Conservation (phyloP, 2,888 invertebrate species). For the Noctua janthe region DNA sequence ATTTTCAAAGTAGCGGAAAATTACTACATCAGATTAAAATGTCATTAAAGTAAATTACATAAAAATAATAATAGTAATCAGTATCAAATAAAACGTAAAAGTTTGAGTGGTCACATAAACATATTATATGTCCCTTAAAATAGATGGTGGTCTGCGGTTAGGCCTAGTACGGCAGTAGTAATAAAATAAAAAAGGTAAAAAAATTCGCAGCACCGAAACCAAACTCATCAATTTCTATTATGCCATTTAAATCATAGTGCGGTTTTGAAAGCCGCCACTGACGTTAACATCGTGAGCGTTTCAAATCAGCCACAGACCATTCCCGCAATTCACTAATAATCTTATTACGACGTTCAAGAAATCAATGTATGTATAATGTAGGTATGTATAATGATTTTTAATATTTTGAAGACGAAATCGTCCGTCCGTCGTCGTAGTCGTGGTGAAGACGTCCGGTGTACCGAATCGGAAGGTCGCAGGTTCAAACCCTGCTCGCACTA, state of each 20-base stretch:
- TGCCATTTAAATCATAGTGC: background rate
- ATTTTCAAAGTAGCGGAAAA: background rate
- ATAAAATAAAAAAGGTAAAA: background rate
- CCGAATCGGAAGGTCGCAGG: too few relatives aligned
- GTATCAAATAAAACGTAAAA: background rate
- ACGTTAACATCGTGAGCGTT: background rate
- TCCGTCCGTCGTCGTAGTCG: too few relatives aligned
- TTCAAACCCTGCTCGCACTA: too few relatives aligned
- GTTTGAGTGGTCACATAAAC: conserved; percentile 2
- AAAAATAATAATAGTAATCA: background rate
- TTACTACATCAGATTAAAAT: background rate
- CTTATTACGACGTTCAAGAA: background rate
- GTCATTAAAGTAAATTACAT: background rate
- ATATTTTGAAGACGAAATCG: too few relatives aligned
- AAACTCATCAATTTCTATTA: background rate
- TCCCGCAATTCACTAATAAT: background rate
- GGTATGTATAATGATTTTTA: background rate
- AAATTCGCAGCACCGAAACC: background rate
- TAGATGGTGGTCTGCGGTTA: background rate
- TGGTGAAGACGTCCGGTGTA: too few relatives aligned
- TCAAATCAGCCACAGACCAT: background rate
- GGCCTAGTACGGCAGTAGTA: background rate
- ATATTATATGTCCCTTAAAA: conserved; percentile 16
- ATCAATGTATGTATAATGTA: background rate
- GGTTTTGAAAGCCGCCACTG: background rate